Base-by-base conservation (phyloP, 2,113 vertebrate genomes). In the Donacobius atricapilla region DNA sequence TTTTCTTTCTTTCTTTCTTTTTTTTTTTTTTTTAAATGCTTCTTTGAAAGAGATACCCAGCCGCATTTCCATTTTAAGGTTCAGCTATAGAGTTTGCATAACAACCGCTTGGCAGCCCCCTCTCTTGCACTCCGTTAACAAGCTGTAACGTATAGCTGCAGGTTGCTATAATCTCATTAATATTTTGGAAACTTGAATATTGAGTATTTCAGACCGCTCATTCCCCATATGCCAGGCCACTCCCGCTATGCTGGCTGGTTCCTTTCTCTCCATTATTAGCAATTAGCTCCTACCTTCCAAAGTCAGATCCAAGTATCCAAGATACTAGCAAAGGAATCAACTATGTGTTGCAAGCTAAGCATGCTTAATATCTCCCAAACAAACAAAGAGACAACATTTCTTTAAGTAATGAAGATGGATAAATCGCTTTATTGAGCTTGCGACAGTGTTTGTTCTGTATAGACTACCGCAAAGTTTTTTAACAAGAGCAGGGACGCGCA, bases 161-260 rank as follows among this genome's bases (percentile, higher is more conserved):
- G 98, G 98, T 98, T 98, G 97, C 98, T 98, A 95, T 98, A 98
- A 98, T 98, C 98, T 98, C 98, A 98, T 98, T 98, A 98, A 98
- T 98, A 98, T 98, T 98, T 98, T 98, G 98, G 98, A 98, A 98
- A 97, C 97, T 97, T 98, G 98, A 98, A 98, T 98, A 98, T 98
- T 98, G 98, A 98, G 98, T 97, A 97, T 98, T 97, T 97, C 97
- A 97, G 97, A 95, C 97, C 57, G 95, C 98, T 98, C 98, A 98
- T 98, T 98, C 95, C 97, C 99, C 99, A 98, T 99, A 99, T 99
- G 99, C 98, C 97, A 98, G 98, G 95, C 97, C 98, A 96, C 98
- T 98, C 97, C 98, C 97, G 97, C 98, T 98, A 98, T 98, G 98
- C 98, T 98, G 98, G 96, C 98, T 98, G 98, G 94, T 95, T 98